Conservation (phyloP, 92 coral and sea anemone species). For the Bergia puertoricense region DNA sequence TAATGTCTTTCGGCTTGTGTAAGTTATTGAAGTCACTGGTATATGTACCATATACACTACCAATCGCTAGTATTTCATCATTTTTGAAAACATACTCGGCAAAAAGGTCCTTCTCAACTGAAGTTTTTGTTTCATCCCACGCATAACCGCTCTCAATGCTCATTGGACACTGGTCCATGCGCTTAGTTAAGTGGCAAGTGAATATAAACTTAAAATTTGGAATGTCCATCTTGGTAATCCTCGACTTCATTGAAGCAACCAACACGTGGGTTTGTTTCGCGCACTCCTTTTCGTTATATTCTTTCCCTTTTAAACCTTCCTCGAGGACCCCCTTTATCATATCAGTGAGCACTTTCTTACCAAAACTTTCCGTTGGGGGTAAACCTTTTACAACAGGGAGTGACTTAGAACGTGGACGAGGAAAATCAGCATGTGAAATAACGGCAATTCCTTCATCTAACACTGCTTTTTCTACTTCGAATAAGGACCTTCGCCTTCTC, state of each 20-base stretch:
- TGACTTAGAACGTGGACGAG: slow-evolving; percentile 44
- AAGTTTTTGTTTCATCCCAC: slow-evolving; percentile 68
- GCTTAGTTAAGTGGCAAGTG: slow-evolving; percentile 61
- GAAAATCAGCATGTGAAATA: slow-evolving; percentile 76
- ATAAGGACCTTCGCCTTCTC: slow-evolving; percentile 65
- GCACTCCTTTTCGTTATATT: slow-evolving; percentile 50
- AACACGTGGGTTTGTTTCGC: slow-evolving; percentile 32
- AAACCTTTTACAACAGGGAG: not conserved
- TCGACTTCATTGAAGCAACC: slow-evolving; percentile 44
- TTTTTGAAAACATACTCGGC: slow-evolving; percentile 84
- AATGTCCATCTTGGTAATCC: slow-evolving; percentile 47
- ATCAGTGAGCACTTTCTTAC: slow-evolving; percentile 44
- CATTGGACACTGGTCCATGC: slow-evolving; percentile 52
- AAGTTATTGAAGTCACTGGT: slow-evolving; percentile 14
- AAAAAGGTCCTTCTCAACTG: slow-evolving; percentile 74
- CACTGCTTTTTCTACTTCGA: slow-evolving; percentile 51
- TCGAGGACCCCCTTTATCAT: slow-evolving; percentile 58
- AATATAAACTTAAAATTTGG: slow-evolving; percentile 72
- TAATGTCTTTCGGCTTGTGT: not conserved
- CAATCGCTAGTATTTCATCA: slow-evolving; percentile 64
- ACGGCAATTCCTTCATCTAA: slow-evolving; percentile 55
- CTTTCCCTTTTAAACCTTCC: slow-evolving; percentile 43
- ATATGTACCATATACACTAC: slow-evolving; percentile 69
- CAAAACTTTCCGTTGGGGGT: slow-evolving; percentile 18
- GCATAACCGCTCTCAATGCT: slow-evolving; percentile 85